These are phyloP conservation scores for Callorhinus ursinus DNA, from an alignment of 2,113 vertebrate species.

Conservation along the genomic window DNA sequence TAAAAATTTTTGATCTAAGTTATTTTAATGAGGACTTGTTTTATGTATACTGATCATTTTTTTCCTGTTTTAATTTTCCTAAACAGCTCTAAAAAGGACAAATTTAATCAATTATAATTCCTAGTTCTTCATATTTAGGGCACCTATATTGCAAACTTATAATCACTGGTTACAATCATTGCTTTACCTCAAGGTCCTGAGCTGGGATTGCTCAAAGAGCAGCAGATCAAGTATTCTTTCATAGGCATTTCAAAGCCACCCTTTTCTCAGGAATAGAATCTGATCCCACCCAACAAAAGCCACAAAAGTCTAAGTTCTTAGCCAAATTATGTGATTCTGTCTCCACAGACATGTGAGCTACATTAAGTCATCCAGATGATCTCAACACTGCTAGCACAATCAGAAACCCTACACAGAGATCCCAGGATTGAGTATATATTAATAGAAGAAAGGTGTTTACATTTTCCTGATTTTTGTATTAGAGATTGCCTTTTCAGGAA, in stretches of 20 bases:
- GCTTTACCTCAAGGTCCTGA: constrained; percentile 26
- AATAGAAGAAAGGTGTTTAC: not conserved
- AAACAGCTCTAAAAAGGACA: not conserved
- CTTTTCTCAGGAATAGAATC: constrained; percentile 46
- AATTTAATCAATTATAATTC: not conserved
- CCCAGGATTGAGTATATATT: not conserved
- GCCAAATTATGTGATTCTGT: constrained; percentile 39
- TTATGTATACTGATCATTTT: not conserved
- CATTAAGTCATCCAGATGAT: constrained; percentile 21
- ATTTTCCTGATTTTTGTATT: not conserved
- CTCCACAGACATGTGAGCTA: not conserved
- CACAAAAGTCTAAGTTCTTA: constrained; percentile 47
- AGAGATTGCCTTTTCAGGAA: not conserved
- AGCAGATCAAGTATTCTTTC: constrained; percentile 20
- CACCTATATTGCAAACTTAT: not conserved
- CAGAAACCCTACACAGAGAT: not conserved
- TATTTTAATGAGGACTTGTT: constrained; percentile 23
- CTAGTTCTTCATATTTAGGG: not conserved
- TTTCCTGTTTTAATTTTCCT: constrained; percentile 14
- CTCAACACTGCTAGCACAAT: not conserved
- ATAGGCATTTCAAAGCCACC: constrained; percentile 26
- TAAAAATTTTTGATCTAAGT: not conserved
- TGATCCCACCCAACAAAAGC: constrained; percentile 55
- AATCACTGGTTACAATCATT: not conserved
- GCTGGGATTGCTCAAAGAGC: not conserved